These are phyloP conservation scores for Melitaea cinxia DNA, from an alignment of 1,140 invertebrate genomes.

Conservation along the genomic window DNA sequence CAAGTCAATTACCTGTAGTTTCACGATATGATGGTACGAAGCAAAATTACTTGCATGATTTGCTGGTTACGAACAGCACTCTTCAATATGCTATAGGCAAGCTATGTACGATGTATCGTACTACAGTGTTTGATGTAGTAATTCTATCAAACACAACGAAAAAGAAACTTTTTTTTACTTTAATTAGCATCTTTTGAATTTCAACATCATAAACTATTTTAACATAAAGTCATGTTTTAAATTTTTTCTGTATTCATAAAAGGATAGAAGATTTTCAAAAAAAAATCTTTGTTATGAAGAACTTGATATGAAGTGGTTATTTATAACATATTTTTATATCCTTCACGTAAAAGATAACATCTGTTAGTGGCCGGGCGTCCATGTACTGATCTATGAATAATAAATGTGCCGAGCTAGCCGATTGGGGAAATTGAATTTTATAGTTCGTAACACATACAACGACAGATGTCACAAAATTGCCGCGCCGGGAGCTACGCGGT, in stretches of 20 bases:
- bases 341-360: slow-evolving; percentile 81
- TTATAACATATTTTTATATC: slow-evolving; percentile 70
- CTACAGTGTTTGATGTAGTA: too few species aligned
- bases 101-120: too few species aligned
- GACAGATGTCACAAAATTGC: slow-evolving; percentile 81
- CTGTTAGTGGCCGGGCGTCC: slow-evolving; percentile 75
- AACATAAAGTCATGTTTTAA: too few species aligned
- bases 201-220: too few species aligned
- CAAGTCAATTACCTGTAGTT: slow-evolving; percentile 51
- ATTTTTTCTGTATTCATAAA: too few species aligned
- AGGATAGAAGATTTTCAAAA: too few species aligned
- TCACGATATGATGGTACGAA: slow-evolving; percentile 37
- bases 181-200: too few species aligned
- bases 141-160: too few species aligned
- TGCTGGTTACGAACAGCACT: not conserved
- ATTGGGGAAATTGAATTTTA: slow-evolving; percentile 82
- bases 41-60: slow-evolving; percentile 45
- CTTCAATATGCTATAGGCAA: not conserved
- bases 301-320: slow-evolving; percentile 12
- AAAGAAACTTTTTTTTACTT: too few species aligned
- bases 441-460: slow-evolving; percentile 78
- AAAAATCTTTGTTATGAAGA: too few species aligned
- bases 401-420: slow-evolving; percentile 77
- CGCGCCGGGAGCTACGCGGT: slow-evolving; percentile 61
- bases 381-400: slow-evolving; percentile 79